Evolutionary conservation across 2,888 invertebrate genomes (phyloP), one percentile per base, ranked within the genome.

Genomic region (Troides oblongomaculatus): DNA sequence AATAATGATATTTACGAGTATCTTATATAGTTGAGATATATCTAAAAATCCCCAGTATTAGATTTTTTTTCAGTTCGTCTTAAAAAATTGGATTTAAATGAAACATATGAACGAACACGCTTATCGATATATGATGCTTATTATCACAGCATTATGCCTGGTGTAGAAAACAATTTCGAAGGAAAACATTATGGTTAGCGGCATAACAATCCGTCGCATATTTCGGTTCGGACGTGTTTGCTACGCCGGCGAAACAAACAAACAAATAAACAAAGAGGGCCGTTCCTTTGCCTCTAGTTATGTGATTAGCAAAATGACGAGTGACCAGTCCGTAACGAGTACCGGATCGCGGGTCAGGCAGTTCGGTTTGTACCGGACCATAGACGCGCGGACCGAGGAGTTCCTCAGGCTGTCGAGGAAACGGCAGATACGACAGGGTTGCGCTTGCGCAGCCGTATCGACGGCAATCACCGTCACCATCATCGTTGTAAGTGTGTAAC

Each of bases 391-490:
- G 74, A 91, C 91, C 0, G 90, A 90, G 76, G 91, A 92, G 77
- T 92, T 92, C 72, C 76, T 92, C 43, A 82, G 82, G 72, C 75
- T 91, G 65, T 92, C 92, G 1, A 85, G 85, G 73, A 87, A 81
- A 71, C 77, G 89, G 21, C 92, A 92, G 79, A 84, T 92, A 12
- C 79, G 84, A 66, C 90, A 90, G 75, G 92, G 92, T 74, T 92
- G 92, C 77, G 86, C 86, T 0, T 92, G 92, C 77, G 92, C 92
- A 0, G 89, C 87, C 12, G 82, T 90, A 0, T 89, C 91, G 17
- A 89, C 92, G 0, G 88, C 87, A 0, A 82, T 92, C 71, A 92
- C 92, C 71, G 90, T 92, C 76, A 86, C 88, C 74, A 79, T 92
- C 81, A 89, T 92, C 72, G 83, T 92, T 82, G 92, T 92, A 72